A percentile compares a stretch with the other conserved stretches of the same genome.
Conservation (phyloP, 2,113 vertebrate genomes). For the Brachionichthys hirsutus region DNA sequence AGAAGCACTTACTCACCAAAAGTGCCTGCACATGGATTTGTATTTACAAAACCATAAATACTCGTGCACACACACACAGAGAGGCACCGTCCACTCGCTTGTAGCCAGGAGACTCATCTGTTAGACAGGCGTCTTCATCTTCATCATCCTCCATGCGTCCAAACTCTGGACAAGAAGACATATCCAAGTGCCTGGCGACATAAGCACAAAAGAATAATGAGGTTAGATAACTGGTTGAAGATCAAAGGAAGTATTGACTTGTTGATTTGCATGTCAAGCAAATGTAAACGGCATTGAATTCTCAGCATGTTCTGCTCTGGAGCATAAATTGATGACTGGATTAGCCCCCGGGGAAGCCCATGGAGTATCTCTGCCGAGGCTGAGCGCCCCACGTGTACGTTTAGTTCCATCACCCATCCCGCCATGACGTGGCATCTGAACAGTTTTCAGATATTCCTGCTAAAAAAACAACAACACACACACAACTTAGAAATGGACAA, state of each 20-base stretch:
- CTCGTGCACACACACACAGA: not conserved
- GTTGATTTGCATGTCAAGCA: not conserved
- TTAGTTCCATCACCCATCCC: not conserved
- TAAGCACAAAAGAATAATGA: not conserved
- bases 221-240: not conserved
- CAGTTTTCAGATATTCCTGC: too few species aligned
- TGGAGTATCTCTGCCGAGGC: too few species aligned
- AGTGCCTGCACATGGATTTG: not conserved
- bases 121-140: slow-evolving; percentile 64
- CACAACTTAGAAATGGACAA: too few species aligned
- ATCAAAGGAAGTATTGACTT: not conserved
- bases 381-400: too few species aligned
- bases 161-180: slow-evolving; percentile 19
- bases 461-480: too few species aligned
- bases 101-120: slow-evolving; percentile 59
- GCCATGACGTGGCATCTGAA: too few species aligned
- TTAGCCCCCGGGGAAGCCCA: too few species aligned
- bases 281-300: not conserved
- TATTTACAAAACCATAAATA: slow-evolving; percentile 4
- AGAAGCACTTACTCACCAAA: not conserved
- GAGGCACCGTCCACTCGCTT: slow-evolving; percentile 54
- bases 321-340: too few species aligned
- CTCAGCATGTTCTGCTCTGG: not conserved
- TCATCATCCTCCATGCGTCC: slow-evolving; percentile 39
- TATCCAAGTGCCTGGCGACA: not conserved